Evolutionary conservation across 2,113 vertebrate genomes (phyloP).

Genomic region (Petaurus breviceps): DNA sequence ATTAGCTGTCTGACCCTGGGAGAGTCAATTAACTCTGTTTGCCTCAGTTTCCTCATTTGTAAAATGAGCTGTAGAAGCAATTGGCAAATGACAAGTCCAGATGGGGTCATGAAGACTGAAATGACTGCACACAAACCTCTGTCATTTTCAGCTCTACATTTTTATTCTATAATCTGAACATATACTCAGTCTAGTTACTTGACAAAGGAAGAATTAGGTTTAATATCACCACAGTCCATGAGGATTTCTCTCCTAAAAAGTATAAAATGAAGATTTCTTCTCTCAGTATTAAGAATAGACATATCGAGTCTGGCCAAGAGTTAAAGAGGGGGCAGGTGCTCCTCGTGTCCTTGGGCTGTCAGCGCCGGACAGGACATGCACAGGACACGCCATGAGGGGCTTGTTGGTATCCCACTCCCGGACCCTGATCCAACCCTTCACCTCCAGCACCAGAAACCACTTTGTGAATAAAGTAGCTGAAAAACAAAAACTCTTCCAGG

Average conservation of each 20-base stretch:
- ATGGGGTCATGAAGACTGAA: background rate
- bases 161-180: background rate
- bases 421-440: conserved; percentile 80
- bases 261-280: background rate
- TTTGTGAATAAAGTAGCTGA: conserved; percentile 87
- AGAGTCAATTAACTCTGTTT: too few relatives aligned
- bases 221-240: background rate
- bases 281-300: background rate
- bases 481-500: conserved; percentile 90
- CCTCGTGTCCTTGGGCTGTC: conserved; percentile 60
- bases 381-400: conserved; percentile 71
- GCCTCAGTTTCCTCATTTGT: background rate
- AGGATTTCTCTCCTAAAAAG: background rate
- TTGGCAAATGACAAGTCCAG: background rate
- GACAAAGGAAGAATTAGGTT: background rate
- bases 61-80: too few relatives aligned
- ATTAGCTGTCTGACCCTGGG: too few relatives aligned
- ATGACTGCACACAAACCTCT: background rate
- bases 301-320: conserved; percentile 34
- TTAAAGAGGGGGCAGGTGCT: background rate
- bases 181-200: background rate
- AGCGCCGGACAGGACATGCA: conserved; percentile 56
- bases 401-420: conserved; percentile 61
- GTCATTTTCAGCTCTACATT: background rate
- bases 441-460: conserved; percentile 76